Base-by-base conservation (phyloP, 2,113 vertebrate species). In the Larimichthys polyactis region DNA sequence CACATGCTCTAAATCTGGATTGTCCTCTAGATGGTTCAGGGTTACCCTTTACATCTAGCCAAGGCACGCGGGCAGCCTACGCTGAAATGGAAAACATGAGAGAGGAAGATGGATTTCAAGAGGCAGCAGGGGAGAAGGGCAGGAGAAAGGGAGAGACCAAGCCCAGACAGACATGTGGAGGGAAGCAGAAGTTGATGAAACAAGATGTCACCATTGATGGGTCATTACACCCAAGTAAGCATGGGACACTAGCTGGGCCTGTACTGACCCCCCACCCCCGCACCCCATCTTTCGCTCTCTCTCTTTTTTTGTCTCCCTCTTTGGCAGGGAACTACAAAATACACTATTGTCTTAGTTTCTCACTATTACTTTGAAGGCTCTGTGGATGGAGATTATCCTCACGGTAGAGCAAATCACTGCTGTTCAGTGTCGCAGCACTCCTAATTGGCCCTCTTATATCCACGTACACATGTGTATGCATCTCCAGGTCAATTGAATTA, bases 211-310 rank as follows among this genome's bases (percentile, higher is more conserved):
- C 89, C 71, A 88, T 63, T 92, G 91, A 94, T 91, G 91, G 92
- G 92, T 94, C 93, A 94, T 93, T 93, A 93, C 92, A 93, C 94
- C 86, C 90, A 93, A 94, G 92, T 93, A 93, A 93, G 90, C 93
- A 91, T 92, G 91, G 90, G 87, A 91, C 92, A 93, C 90, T 91
- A 86, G 86, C 88, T 79, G 86, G 72, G 84, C 54, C 82, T 62
- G 58, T 52, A 22, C 70, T 77, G 66, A 80, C 79, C 88, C 67
- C 86, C 52, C 60, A 0, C 44, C 2, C 5, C 36, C 36, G 36
- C 36, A 40, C 36, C 36, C 43, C 0, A 32, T 51, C 22, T 22
- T 71, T 64, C 46, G 63, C 62, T 58, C 48, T 62, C 79, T 66
- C 46, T 78, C 52, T 63, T 82, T 27, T 27, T 88, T 73, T 85